Base-by-base conservation (phyloP, 1,140 invertebrate genomes). In the Linepithema humile region DNA sequence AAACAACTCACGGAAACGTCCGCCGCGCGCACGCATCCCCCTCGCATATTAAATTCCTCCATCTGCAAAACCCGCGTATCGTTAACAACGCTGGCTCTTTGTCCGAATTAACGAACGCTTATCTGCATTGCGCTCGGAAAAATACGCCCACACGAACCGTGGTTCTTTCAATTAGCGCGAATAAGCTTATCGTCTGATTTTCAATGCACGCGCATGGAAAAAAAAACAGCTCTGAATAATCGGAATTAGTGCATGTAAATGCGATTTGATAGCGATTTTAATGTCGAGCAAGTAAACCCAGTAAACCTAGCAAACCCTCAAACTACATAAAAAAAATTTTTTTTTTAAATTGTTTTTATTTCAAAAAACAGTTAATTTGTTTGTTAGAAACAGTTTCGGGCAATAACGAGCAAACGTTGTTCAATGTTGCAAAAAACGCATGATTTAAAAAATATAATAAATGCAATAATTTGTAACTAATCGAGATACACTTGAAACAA, bases 21-120 rank as follows among this genome's bases (percentile, higher is more conserved):
- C 45, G 23, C 29, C 45, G 48, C 62, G 48, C 5, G 29, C 12
- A 78, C 75, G 75, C 72, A 75, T n/a, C 72, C 38, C 26, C 72
- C 38, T 75, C 29, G 72, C 62, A 78, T 69, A 78, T 78, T 78
- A 78, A 78, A 78, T 78, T 78, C 35, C 62, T 69, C n/a, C n/a
- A 40, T 35, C 62, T 40, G n/a, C 64, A 70, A 70, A 70, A 80
- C 35, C 64, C 64, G 50, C 32, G 75, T 55, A 80, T 70, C 48
- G 75, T 80, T 55, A 55, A 80, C 75, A 55, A 80, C 35, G 48
- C 3, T 15, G 15, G 48, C 67, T 80, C 75, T 70, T 80, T 69
- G 62, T 78, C 23, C 48, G 26, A 69, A 80, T 70, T 80, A 80
- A 80, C 48, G 12, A 80, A 69, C 45, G 62, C 23, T 78, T 69